These are phyloP conservation scores for Pangasius djambal DNA, from an alignment of 2,797 vertebrate genomes.

Conservation along the genomic window DNA sequence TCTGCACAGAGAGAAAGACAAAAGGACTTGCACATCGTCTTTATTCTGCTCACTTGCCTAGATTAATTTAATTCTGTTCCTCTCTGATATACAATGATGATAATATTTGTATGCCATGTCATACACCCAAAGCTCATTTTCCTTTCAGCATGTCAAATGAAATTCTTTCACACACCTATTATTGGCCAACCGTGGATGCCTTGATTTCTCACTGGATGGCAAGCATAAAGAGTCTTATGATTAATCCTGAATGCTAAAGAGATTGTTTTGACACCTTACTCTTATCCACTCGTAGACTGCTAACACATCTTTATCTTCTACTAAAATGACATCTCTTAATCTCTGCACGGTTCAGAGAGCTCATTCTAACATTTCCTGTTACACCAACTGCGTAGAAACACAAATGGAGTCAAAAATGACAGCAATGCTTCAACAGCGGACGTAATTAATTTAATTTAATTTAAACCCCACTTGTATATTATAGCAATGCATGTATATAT, in stretches of 20 bases:
- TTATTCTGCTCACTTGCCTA: slow-evolving; percentile 19
- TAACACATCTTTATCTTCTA: not conserved
- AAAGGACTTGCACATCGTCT: not conserved
- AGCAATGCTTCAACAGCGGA: not conserved
- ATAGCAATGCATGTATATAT: no score
- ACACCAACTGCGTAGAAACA: not conserved
- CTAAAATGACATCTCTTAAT: not conserved
- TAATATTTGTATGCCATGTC: slow-evolving; percentile 35
- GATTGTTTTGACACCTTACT: not conserved
- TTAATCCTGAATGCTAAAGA: not conserved
- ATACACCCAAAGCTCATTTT: slow-evolving; percentile 16
- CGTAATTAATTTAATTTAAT: not conserved
- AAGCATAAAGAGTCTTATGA: not conserved
- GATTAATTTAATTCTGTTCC: slow-evolving; percentile 27
- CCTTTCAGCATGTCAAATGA: slow-evolving; percentile 45
- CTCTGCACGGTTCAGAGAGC: no score
- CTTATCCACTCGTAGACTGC: not conserved
- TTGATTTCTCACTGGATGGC: slow-evolving; percentile 9
- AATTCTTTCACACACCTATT: slow-evolving; percentile 19
- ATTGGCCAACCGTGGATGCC: not conserved
- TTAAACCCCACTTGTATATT: not conserved
- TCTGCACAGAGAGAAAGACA: not conserved
- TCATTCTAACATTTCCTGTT: not conserved
- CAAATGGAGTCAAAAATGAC: not conserved
- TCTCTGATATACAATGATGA: slow-evolving; percentile 18